phyloP scores from a whole-genome alignment of 2,113 vertebrate genomes.

The Emydocephalus ijimae region DNA sequence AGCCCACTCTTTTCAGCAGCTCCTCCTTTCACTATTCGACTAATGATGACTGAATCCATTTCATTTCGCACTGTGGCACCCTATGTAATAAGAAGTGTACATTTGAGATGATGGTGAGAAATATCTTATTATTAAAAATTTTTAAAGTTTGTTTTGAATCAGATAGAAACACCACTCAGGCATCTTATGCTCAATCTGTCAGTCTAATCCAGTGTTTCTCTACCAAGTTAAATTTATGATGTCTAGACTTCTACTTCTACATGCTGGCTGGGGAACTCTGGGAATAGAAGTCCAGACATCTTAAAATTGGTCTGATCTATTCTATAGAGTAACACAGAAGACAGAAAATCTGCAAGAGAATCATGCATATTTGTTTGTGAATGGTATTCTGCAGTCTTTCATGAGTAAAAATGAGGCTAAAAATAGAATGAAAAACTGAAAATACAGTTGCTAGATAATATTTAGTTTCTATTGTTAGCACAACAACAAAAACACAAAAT shows the following conservation, averaged over 20 bases:
- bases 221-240: neutral
- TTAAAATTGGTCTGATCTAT: neutral
- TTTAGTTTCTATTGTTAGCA: neutral
- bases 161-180: neutral
- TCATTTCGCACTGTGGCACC: conserved; percentile 94
- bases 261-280: neutral
- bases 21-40: conserved; percentile 93
- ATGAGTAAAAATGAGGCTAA: neutral
- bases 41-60: conserved; percentile 92
- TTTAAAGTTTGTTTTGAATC: neutral
- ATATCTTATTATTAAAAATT: neutral
- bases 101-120: conserved; percentile 35
- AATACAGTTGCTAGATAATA: neutral
- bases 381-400: neutral
- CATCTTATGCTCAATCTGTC: neutral
- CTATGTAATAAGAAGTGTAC: conserved; percentile 62
- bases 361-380: neutral
- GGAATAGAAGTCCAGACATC: neutral
- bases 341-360: neutral
- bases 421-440: neutral
- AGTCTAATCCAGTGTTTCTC: neutral
- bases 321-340: neutral
- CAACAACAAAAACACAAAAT: neutral
- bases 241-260: neutral
- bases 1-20: conserved; percentile 90